phyloP scores from a whole-genome alignment of 2,888 invertebrate genomes.

The Coecobrya sp. region DNA sequence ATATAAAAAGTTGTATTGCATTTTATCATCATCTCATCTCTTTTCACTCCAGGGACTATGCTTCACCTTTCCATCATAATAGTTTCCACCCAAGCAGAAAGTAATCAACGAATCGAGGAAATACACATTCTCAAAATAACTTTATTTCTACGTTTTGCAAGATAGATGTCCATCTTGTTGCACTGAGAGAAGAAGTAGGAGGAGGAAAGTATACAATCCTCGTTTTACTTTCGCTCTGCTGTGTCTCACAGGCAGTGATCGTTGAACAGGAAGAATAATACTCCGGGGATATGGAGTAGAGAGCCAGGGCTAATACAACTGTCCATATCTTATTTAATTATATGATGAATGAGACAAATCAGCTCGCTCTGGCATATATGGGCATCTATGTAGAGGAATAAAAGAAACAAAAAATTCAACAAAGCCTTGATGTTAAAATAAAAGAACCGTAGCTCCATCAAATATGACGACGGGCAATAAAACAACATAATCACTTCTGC shows the following conservation, averaged over 20 bases:
- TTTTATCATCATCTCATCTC: conserved; percentile 77
- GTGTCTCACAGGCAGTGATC: conserved; percentile 20
- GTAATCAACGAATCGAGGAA: conserved; percentile 78
- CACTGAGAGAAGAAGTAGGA: not conserved
- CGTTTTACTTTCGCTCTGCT: conserved; percentile 48
- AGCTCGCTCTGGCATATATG: conserved; percentile 18
- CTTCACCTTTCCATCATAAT: conserved; percentile 80
- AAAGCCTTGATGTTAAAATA: conserved; percentile 23
- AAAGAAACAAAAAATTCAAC: not conserved
- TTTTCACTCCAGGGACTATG: conserved; percentile 75
- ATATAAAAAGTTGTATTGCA: conserved; percentile 26
- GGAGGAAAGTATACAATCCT: conserved; percentile 13
- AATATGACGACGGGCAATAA: conserved; percentile 47
- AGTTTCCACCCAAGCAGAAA: conserved; percentile 76
- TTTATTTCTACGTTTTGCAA: conserved; percentile 37
- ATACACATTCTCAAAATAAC: conserved; percentile 70
- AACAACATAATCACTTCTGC: conserved; percentile 45
- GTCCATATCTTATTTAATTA: conserved; percentile 56
- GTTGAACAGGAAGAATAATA: conserved; percentile 41
- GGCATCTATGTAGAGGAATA: not conserved
- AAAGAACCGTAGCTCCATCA: conserved; percentile 40
- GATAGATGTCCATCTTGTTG: conserved; percentile 24
- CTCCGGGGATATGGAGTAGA: conserved; percentile 16
- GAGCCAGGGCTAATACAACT: conserved; percentile 44
- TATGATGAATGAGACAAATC: conserved; percentile 65